phyloP scores from a whole-genome alignment of 2,113 vertebrate genomes.

The Centrocercus urophasianus region DNA sequence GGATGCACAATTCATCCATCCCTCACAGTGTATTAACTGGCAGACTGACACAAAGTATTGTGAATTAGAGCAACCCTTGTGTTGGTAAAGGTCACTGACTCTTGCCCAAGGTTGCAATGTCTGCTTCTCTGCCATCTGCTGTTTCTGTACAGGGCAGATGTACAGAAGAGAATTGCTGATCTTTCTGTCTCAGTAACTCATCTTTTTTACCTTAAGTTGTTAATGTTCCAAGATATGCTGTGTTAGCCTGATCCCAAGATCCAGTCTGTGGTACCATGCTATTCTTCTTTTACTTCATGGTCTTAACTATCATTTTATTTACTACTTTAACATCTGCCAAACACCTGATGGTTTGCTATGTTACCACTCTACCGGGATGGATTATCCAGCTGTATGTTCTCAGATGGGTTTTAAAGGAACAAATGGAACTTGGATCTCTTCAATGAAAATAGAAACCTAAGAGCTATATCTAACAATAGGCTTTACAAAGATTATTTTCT shows the following conservation, averaged over 20 bases:
- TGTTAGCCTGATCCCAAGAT: background rate
- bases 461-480: background rate
- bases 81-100: background rate
- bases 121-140: background rate
- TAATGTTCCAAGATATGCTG: conserved; percentile 21
- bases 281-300: background rate
- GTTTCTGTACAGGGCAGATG: background rate
- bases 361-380: background rate
- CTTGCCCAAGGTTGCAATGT: background rate
- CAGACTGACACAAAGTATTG: fast-evolving
- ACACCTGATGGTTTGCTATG: fast-evolving
- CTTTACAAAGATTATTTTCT: background rate
- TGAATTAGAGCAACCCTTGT: background rate
- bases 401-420: background rate
- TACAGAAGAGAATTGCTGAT: background rate
- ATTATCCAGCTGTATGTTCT: background rate
- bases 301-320: background rate
- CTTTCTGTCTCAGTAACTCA: background rate
- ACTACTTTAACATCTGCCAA: background rate
- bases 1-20: background rate
- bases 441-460: background rate
- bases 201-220: background rate
- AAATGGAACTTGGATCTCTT: background rate
- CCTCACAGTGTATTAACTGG: fast-evolving
- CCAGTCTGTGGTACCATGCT: background rate